Evolutionary conservation across 2,888 invertebrate genomes (phyloP).

Genomic region (Ellobium chinense): DNA sequence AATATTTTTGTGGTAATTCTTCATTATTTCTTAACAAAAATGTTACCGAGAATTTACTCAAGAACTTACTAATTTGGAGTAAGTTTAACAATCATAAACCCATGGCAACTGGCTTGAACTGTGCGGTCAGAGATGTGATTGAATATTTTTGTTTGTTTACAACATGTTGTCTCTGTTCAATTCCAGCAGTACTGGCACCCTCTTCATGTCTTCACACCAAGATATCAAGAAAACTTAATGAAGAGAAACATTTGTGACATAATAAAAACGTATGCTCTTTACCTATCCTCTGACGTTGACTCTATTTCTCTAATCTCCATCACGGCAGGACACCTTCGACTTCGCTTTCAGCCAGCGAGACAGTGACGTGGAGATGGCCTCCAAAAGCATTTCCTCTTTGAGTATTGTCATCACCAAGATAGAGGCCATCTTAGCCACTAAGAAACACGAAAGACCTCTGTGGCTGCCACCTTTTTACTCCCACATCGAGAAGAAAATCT

Average conservation of each 20-base stretch:
- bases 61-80: no score
- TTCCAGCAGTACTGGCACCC: no score
- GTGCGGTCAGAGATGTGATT: no score
- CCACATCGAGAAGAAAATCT: conserved; percentile 89
- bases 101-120: no score
- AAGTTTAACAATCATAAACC: no score
- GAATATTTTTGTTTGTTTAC: no score
- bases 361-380: conserved; percentile 84
- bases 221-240: no score
- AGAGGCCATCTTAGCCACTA: conserved; percentile 89
- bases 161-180: no score
- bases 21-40: no score
- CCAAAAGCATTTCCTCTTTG: conserved; percentile 86
- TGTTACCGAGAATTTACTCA: no score
- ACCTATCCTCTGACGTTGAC: background rate
- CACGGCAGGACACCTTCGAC: conserved; percentile 82
- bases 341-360: conserved; percentile 85
- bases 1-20: background rate
- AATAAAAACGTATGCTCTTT: background rate
- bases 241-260: background rate
- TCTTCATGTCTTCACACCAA: no score
- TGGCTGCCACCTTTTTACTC: conserved; percentile 84
- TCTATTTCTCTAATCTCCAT: no score
- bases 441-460: conserved; percentile 85
- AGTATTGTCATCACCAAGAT: conserved; percentile 90